Base-by-base conservation (phyloP, 92 coral and sea anemone species). In the Phymanthus crucifer region DNA sequence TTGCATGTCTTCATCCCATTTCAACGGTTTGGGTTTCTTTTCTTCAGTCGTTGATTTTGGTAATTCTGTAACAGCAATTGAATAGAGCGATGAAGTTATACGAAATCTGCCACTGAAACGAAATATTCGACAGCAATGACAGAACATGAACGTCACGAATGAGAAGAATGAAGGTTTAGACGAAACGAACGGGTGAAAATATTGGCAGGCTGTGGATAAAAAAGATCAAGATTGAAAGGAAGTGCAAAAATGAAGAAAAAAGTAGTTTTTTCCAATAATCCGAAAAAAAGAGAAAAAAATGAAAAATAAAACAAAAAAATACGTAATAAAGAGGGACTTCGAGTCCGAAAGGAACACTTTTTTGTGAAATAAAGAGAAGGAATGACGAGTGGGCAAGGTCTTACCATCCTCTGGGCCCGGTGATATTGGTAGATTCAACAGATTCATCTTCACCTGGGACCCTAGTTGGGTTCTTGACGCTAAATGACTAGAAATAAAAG, bases 1-100 rank as follows among this genome's bases (percentile, higher is more conserved):
- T 70, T 95, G 95, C 99, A 95, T 90, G 76, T 95, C 99, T 66
- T 95, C 99, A 50, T 95, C 99, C 98, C 99, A 95, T 70, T 85
- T 91, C 3, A 95, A 92, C 37, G 98, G 94, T 72, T 85, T 92
- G 27, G 58, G 65, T 34, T 74, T 88, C 80, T 73, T 73, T 46
- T 79, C 87, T 70, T 72, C 78, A 37, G 84, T 37, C 9, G 85
- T 83, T 40, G 78, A 80, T 72, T 83, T 84, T 27, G 76, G 29
- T 36, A 47, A 71, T 36, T 81, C 87, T 58, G 10, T 19, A 73
- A 31, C 5, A 73, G 18, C 35, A 32, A 70, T 6, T 33, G 21
- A n/a, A 70, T 3, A n/a, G 10, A 21, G 8, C 23, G 27, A 40
- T 4, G 1, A 35, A 13, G 1, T 24, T 24, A 23, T 6, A 61